Base-by-base conservation (phyloP, 2,888 invertebrate genomes). In the Anoplius nigerrimus region DNA sequence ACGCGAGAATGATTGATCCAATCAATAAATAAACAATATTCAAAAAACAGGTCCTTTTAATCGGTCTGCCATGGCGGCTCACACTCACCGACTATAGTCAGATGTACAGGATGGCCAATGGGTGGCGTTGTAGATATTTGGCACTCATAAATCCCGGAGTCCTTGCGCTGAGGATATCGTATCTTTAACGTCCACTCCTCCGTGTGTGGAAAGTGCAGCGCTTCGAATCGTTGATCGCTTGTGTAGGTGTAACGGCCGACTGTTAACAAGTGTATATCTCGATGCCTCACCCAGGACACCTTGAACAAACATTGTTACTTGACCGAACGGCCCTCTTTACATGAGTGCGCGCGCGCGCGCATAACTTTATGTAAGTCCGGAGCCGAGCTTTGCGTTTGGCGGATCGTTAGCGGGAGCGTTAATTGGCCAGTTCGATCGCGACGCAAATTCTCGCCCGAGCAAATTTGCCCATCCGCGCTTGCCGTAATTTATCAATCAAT, bases 71-170 rank as follows among this genome's bases (percentile, higher is more conserved):
- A n/a, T n/a, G n/a, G n/a, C n/a, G n/a, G n/a, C n/a, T 34, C 34
- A 13, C 11, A 62, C 95, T 94, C 87, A 96, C 96, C 96, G 73
- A 96, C 95, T 85, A 96, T 94, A 79, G 93, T 95, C 72, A 96
- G 92, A 86, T 92, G 93, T 65, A 96, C 93, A 22, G 94, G 93
- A 88, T 95, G 95, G 51, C 96, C 95, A 58, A 95, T 93, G 67
- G 96, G 96, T 59, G 96, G 96, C 72, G 96, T 96, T 60, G 96
- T 96, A 80, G 95, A 95, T 88, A 97, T 95, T 91, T 97, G 97
- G 88, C 96, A 97, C 91, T 97, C 96, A 89, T 97, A 97, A 83
- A 95, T 92, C 46, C 95, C 95, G 1, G 93, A 92, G 86, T 95
- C 95, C 83, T 93, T 93, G 71, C 92, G 91, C 87, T 94, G 94